Evolutionary conservation across 2,113 vertebrate species (phyloP).

Genomic region (Macheiramphus alcinus): DNA sequence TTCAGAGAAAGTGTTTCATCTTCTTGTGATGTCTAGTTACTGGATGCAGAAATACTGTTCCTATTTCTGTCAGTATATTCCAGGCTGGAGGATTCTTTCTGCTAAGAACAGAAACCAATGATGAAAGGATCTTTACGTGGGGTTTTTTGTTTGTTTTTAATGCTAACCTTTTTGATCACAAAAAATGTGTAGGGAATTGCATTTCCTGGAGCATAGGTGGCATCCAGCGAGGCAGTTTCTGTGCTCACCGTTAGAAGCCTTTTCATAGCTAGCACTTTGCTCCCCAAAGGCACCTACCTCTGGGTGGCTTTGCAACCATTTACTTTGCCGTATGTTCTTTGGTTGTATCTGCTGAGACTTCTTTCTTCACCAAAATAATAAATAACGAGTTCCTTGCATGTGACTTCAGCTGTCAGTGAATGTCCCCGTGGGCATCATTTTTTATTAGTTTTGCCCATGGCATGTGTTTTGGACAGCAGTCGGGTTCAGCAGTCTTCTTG

Average conservation of each 20-base stretch:
- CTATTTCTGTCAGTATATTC: not conserved
- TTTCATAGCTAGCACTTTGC: not conserved
- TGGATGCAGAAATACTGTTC: not conserved
- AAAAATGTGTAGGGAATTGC: not conserved
- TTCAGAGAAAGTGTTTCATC: not conserved
- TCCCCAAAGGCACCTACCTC: not conserved
- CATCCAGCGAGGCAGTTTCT: not conserved
- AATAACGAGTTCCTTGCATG: not conserved
- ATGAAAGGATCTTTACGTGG: not conserved
- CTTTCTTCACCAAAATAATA: not conserved
- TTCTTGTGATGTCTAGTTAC: not conserved
- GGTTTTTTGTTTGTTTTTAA: not conserved
- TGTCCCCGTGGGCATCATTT: not conserved
- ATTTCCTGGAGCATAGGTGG: not conserved
- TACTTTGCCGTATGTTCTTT: not conserved
- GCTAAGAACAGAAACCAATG: not conserved
- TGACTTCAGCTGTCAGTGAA: not conserved
- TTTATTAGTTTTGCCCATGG: not conserved
- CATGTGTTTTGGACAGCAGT: not conserved
- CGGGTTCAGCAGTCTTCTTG: not conserved
- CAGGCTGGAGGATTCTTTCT: not conserved
- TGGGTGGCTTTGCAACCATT: not conserved
- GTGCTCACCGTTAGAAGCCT: not conserved
- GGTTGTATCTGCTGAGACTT: not conserved
- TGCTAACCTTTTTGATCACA: not conserved